Percentiles rank a stretch among this genome's conserved stretches.
phyloP scores from a whole-genome alignment of 2,797 vertebrate species.

The Psittacula derbiana region DNA sequence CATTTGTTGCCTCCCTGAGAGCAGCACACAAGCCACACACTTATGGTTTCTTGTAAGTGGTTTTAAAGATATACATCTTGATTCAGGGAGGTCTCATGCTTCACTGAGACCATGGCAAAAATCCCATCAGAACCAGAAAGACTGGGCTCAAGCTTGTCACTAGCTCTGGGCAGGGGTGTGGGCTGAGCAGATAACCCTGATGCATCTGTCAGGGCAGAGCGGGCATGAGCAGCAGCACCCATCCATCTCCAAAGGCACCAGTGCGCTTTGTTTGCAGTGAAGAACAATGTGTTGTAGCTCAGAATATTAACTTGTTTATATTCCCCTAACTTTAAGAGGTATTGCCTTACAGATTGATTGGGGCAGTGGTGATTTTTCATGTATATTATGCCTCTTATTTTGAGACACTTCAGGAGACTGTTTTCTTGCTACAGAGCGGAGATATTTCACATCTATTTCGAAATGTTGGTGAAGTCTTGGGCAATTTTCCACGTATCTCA shows the following conservation, averaged over 20 bases:
- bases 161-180: background rate
- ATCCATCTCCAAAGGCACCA: fast-evolving
- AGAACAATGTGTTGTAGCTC: background rate
- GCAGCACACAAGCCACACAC: background rate
- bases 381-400: background rate
- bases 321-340: background rate
- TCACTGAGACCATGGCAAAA: background rate
- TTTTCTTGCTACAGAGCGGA: background rate
- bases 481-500: background rate
- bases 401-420: background rate
- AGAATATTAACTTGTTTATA: background rate
- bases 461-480: background rate
- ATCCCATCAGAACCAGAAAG: background rate
- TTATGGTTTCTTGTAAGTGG: fast-evolving
- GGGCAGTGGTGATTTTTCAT: background rate
- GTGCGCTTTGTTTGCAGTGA: background rate
- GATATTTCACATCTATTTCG: background rate
- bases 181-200: background rate
- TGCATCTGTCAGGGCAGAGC: background rate
- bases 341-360: background rate
- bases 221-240: fast-evolving
- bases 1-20: background rate
- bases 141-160: background rate
- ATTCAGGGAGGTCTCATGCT: background rate
- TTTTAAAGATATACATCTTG: background rate